Evolutionary conservation across 2,113 vertebrate species (phyloP), one percentile per base, ranked within the genome.

Genomic region (Proterorhinus semilunaris): DNA sequence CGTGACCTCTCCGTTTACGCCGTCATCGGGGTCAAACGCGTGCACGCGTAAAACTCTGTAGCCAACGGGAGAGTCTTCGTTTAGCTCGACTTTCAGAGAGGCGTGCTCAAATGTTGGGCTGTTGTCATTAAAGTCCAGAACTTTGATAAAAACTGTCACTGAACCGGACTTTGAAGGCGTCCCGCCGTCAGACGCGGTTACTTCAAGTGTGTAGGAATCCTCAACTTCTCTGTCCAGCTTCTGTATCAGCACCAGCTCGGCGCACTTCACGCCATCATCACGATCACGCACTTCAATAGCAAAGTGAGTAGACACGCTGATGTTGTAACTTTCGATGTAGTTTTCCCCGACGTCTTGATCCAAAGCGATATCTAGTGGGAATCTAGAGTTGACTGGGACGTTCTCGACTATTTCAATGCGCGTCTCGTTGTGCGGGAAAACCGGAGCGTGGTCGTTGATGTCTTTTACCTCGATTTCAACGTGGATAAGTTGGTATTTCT

Each of bases 61-160:
- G 0, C 91, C 93, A 0, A 89, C 62, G 0, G 91, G 91, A 0
- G 89, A 73, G 71, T 94, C 93, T 17, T 94, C 92, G 0, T 84
- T 65, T 61, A 94, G 80, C 72, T 93, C 90, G 12, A 93, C 91
- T 55, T 84, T 88, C 4, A 93, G 66, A 0, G 87, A 79, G 74
- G 70, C 82, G 77, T 91, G 91, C 10, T 92, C 90, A 65, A 93
- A 94, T 0, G 80, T 86, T 2, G 92, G 93, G 51, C 91, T 91
- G 87, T 94, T 93, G 75, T 94, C 93, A 10, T 94, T 94, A 10
- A 78, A 92, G 72, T 94, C 92, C 75, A 93, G 53, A 48, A 94
- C 92, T 75, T 78, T 88, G 51, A 94, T 79, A 5, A 79, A 13
- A 2, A 93, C 83, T 0, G 71, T 79, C 66, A 90, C 85, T 0